These are phyloP conservation scores for Coracias cyanogaster DNA, from an alignment of 2,797 vertebrate genomes.

Conservation along the genomic window DNA sequence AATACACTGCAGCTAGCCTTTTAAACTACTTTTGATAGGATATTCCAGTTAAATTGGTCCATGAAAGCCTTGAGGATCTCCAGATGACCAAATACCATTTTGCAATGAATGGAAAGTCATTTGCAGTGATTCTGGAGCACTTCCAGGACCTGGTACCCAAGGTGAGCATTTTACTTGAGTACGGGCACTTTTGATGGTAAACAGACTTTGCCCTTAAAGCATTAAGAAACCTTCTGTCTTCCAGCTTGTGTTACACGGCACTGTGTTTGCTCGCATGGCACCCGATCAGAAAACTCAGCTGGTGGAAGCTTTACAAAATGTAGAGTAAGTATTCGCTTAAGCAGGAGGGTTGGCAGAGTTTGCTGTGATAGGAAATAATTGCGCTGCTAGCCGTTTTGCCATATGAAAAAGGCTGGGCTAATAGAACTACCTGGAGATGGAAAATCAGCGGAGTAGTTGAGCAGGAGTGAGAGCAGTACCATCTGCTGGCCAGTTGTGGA, in stretches of 20 bases:
- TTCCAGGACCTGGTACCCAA: constrained; percentile 97
- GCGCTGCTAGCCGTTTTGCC: background rate
- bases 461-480: background rate
- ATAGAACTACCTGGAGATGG: background rate
- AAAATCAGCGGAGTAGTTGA: background rate
- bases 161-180: constrained; percentile 75
- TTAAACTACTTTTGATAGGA: constrained; percentile 78
- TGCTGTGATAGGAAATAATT: background rate
- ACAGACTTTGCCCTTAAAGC: background rate
- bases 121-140: constrained; percentile 92
- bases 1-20: background rate
- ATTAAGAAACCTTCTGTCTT: constrained; percentile 36
- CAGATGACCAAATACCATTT: constrained; percentile 90
- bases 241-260: constrained; percentile 93
- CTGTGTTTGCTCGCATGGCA: constrained; percentile 97
- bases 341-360: background rate
- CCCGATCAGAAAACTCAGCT: constrained; percentile 98
- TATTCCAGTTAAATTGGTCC: constrained; percentile 88
- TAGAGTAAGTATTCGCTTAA: constrained; percentile 88
- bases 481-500: constrained; percentile 39
- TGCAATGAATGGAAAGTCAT: constrained; percentile 97
- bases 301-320: constrained; percentile 93
- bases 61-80: constrained; percentile 84
- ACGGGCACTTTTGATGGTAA: background rate
- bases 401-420: background rate